Conservation (phyloP, 1,140 invertebrate genomes). For the Caerostris extrusa region DNA sequence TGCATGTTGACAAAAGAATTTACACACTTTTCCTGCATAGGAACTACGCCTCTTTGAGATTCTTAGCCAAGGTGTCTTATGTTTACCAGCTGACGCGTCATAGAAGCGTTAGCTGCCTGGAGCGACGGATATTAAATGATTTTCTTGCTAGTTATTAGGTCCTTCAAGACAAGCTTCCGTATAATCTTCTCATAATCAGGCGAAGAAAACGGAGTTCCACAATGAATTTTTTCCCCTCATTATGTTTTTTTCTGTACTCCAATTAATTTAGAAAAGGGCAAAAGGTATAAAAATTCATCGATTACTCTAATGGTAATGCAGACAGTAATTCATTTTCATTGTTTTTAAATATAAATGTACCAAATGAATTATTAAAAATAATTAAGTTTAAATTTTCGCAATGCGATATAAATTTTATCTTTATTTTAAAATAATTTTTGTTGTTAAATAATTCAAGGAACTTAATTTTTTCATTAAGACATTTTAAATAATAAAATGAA, state of each 20-base stretch:
- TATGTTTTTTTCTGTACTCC: neutral
- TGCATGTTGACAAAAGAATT: slow-evolving; percentile 28
- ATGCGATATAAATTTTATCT: no score
- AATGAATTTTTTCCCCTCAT: neutral
- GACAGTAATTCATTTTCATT: no score
- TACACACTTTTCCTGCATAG: neutral
- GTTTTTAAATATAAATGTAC: no score
- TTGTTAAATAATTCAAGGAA: no score
- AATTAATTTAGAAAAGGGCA: neutral
- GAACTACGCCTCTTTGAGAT: slow-evolving; percentile 26
- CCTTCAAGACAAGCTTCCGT: neutral
- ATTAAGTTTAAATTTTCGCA: no score
- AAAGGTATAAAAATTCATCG: neutral
- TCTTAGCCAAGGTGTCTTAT: neutral
- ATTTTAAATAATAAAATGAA: no score
- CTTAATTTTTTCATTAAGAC: no score
- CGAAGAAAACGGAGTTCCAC: neutral
- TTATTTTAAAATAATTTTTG: no score
- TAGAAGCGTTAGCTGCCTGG: neutral
- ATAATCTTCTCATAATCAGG: slow-evolving; percentile 14
- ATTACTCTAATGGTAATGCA: neutral
- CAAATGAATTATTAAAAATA: no score
- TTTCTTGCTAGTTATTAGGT: neutral
- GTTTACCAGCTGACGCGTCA: slow-evolving; percentile 32
- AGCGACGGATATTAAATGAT: neutral